A percentile compares a stretch with the other conserved stretches of the same genome.
phyloP scores from a whole-genome alignment of 2,888 invertebrate species.

The Amitus sp. region DNA sequence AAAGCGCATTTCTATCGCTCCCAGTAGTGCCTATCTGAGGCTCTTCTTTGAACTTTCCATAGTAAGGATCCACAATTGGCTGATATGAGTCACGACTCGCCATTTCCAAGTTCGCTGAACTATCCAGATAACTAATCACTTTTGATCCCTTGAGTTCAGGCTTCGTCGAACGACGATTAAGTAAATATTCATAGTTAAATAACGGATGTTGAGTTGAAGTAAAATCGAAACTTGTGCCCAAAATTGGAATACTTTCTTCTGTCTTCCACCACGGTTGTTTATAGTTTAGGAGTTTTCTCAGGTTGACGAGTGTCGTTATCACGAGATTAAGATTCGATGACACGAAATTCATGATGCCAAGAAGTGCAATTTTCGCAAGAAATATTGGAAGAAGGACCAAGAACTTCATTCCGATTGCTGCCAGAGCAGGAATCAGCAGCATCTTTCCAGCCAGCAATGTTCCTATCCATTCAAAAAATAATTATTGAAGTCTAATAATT shows the following conservation, averaged over 20 bases:
- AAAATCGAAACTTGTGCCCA: constrained; percentile 20
- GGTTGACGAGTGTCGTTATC: constrained; percentile 47
- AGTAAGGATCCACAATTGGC: too few species aligned
- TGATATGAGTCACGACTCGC: too few species aligned
- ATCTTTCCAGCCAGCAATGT: constrained; percentile 45
- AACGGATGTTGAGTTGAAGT: constrained; percentile 12
- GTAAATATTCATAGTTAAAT: constrained; percentile 21
- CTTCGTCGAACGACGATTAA: constrained; percentile 31
- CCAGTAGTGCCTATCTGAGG: constrained; percentile 1
- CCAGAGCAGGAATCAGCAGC: constrained; percentile 51
- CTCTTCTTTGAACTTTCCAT: too few species aligned
- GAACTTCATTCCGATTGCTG: constrained; percentile 55
- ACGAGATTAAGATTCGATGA: constrained; percentile 55
- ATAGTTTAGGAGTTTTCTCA: constrained; percentile 44
- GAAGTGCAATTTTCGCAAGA: constrained; percentile 52
- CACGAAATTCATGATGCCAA: constrained; percentile 54
- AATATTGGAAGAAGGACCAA: constrained; percentile 53
- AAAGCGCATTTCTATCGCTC: constrained; percentile 13
- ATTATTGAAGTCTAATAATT: too few species aligned
- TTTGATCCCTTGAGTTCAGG: constrained; percentile 15
- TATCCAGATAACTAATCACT: constrained; percentile 8
- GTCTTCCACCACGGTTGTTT: constrained; percentile 26
- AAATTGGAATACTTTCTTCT: constrained; percentile 11
- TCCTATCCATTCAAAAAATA: too few species aligned
- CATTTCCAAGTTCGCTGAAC: constrained; percentile 9